phyloP scores from a whole-genome alignment of 2,888 invertebrate genomes.

The Dolomedes plantarius region DNA sequence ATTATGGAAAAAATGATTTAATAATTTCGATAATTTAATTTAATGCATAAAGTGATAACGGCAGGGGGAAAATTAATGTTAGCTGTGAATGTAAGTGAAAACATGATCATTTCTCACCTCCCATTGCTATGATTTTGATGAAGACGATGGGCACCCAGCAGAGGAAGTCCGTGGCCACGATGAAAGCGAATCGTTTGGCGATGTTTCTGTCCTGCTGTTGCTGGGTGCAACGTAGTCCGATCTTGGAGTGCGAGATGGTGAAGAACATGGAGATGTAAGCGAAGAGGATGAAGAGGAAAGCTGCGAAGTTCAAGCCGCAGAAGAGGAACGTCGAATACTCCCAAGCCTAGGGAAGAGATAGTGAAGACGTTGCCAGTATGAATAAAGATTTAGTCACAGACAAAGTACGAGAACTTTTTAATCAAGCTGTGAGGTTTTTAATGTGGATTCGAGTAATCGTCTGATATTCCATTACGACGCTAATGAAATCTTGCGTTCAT shows the following conservation, averaged over 20 bases:
- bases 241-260: conserved; percentile 80
- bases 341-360: conserved; percentile 74
- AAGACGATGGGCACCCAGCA: conserved; percentile 82
- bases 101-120: conserved; percentile 79
- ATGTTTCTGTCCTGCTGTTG: conserved; percentile 80
- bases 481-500: too few relatives aligned
- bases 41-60: too few relatives aligned
- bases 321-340: conserved; percentile 81
- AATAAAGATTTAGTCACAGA: not conserved
- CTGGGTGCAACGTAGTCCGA: conserved; percentile 81
- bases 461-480: too few relatives aligned
- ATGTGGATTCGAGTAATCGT: too few relatives aligned
- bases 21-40: too few relatives aligned
- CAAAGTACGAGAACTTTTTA: not conserved
- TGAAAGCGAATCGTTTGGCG: conserved; percentile 81
- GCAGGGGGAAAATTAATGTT: too few relatives aligned
- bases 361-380: not conserved
- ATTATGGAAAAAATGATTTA: too few relatives aligned
- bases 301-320: conserved; percentile 80
- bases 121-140: conserved; percentile 80
- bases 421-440: too few relatives aligned
- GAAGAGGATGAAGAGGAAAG: conserved; percentile 80
- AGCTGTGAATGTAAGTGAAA: too few relatives aligned
- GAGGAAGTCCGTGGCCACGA: conserved; percentile 81
- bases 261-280: conserved; percentile 81